Evolutionary conservation across 2,888 invertebrate genomes (phyloP), one percentile per base, ranked within the genome.

Genomic region (Agonum fuliginosum): DNA sequence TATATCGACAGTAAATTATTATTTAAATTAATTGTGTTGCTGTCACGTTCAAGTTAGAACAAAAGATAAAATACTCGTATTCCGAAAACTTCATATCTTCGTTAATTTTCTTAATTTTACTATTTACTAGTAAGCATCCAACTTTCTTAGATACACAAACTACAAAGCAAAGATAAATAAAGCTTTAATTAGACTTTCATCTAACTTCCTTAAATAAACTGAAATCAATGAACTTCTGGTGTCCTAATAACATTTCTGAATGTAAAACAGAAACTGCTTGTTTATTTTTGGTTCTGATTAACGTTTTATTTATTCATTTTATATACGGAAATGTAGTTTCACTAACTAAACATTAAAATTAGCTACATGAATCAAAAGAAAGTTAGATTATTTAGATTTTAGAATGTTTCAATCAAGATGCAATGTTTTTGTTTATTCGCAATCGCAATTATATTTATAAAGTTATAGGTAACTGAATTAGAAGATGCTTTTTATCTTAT

Each of bases 261-360:
- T 17, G 4, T 46, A 46, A 46, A 46, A 46, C 46, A 46, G 46
- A 46, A 37, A 17, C 46, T 6, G 5, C 14, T 17, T 12, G 19
- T 17, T 43, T 46, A 46, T 46, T 46, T 46, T 46, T 46, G 46
- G 46, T 12, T 3, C 17, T 6, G 46, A 46, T 46, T 17, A 46
- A 46, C 17, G 46, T 46, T 20, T 14, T 46, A 46, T 46, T 46
- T 46, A 46, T 46, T 46, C 46, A 46, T 3, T 46, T 14, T 17
- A 12, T 17, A 46, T 17, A 2, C 17, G 46, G 46, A 46, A 46
- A 17, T 46, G 37, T 3, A 37, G 37, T 1, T 37, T 1, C n/a
- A 10, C 37, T 37, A 37, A n/a, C n/a, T n/a, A n/a, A n/a, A 37
- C 37, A 37, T 37, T 37, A 37, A 37, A 37, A 37, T 37, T 37